Percentiles rank a stretch among this genome's conserved stretches.
phyloP scores from a whole-genome alignment of 2,797 vertebrate species.

The Passerculus sandwichensis region DNA sequence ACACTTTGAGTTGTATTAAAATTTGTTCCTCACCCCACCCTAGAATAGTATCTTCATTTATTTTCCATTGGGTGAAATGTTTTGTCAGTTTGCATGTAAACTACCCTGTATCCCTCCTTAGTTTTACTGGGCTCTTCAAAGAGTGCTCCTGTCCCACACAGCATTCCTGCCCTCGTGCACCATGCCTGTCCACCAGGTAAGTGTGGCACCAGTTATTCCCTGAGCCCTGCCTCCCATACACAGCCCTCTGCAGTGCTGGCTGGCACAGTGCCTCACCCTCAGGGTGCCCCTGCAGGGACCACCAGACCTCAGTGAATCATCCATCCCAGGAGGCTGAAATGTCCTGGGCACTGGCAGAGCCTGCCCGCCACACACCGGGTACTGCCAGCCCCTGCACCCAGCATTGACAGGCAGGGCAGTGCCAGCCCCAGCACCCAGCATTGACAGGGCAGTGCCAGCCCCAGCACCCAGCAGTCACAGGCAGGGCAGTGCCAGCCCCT shows the following conservation, averaged over 20 bases:
- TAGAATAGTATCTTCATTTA: not conserved
- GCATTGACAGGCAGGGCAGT: no score
- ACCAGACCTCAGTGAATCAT: not conserved
- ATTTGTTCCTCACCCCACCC: not conserved
- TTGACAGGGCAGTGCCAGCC: no score
- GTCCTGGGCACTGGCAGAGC: no score
- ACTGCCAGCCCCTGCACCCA: not conserved
- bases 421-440: no score
- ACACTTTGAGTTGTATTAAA: not conserved
- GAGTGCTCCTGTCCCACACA: not conserved
- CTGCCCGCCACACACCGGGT: not conserved
- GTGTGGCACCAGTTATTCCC: not conserved
- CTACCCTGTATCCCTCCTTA: not conserved
- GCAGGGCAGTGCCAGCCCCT: no score
- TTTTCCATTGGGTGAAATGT: not conserved
- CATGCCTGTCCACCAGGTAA: not conserved
- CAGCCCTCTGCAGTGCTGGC: not conserved
- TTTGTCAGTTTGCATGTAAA: not conserved
- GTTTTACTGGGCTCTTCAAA: not conserved
- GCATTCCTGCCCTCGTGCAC: accelerated
- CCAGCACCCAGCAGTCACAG: no score
- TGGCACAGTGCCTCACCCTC: not conserved
- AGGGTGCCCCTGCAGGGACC: not conserved
- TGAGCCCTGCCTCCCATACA: not conserved
- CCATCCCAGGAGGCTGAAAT: no score